phyloP scores from a whole-genome alignment of 2,113 vertebrate species.

The Nerophis lumbriciformis region DNA sequence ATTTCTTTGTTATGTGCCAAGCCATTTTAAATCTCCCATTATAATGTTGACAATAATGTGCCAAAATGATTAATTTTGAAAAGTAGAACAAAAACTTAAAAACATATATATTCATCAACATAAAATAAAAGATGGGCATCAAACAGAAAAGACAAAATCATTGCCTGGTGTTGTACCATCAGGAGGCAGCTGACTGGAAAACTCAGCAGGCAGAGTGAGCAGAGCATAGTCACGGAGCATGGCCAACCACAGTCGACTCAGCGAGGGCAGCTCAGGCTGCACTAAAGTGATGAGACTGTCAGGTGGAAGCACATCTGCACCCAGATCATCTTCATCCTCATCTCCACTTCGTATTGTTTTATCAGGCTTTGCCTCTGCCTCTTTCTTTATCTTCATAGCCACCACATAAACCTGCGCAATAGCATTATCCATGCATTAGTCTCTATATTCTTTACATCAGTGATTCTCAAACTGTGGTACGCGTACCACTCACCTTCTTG shows the following conservation, averaged over 20 bases:
- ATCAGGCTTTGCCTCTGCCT: slow-evolving; percentile 78
- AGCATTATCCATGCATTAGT: not conserved
- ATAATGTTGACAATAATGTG: no score
- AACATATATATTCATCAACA: not conserved
- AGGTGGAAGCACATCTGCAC: slow-evolving; percentile 81
- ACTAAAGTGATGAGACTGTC: slow-evolving; percentile 94
- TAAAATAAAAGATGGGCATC: not conserved
- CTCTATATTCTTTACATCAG: not conserved
- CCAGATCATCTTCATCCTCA: slow-evolving; percentile 80
- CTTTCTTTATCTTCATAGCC: slow-evolving; percentile 96
- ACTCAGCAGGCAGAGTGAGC: slow-evolving; percentile 91
- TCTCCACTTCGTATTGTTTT: slow-evolving; percentile 67
- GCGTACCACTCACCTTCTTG: no score
- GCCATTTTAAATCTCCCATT: not conserved
- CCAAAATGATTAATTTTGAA: not conserved
- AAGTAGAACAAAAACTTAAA: slow-evolving; percentile 6
- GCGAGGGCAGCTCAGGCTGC: slow-evolving; percentile 87
- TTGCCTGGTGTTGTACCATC: slow-evolving; percentile 75
- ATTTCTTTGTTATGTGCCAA: not conserved
- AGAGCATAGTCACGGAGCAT: slow-evolving; percentile 92
- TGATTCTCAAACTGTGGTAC: no score
- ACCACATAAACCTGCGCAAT: slow-evolving; percentile 86
- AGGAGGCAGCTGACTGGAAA: slow-evolving; percentile 95
- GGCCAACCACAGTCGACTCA: slow-evolving; percentile 93
- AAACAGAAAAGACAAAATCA: not conserved